Evolutionary conservation across 2,113 vertebrate species (phyloP), one percentile per base, ranked within the genome.

Genomic region (Polypterus senegalus): DNA sequence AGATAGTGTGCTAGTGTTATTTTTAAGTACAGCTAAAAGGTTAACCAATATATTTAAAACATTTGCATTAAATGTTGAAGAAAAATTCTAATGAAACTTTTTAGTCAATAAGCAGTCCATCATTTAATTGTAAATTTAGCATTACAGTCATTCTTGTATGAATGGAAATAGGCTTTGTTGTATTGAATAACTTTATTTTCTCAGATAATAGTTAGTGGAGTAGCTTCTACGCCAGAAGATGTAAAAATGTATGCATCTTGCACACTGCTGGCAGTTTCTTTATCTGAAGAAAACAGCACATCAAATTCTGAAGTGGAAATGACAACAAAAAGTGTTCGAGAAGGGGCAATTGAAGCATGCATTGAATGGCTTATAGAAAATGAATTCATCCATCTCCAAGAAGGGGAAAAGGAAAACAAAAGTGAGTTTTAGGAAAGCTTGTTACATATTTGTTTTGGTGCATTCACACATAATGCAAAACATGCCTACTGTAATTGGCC

Each of bases 311-410:
- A 56, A 59, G 6, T 53, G 2, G 61, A 59, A 7, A 62, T 76
- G 8, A 61, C 63, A 47, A 76, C 61, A 61, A 65, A 71, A 46
- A 68, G 64, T 51, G 52, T 5, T 4, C 84, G 77, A 61, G 74
- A 64, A 51, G 91, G 88, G 63, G 83, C 89, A 45, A 85, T 97
- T 0, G 89, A 94, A 64, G 81, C 85, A 69, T 94, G 88, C 69
- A 89, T 96, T 64, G 81, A 85, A 1, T 98, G 94, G 94, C 71
- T 99, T 47, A 86, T 97, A 75, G 87, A 90, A 72, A 96, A 95
- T 57, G 95, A 99, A 78, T 97, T 99, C 63, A 93, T 99, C 68
- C 89, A 83, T 58, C 76, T 86, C 57, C 77, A 85, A 64, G 88
- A 85, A 63, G 82, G 85, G n/a, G 78, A 73, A 8, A 48, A 76